phyloP scores from a whole-genome alignment of 2,113 vertebrate genomes.

The Colossoma macropomum region DNA sequence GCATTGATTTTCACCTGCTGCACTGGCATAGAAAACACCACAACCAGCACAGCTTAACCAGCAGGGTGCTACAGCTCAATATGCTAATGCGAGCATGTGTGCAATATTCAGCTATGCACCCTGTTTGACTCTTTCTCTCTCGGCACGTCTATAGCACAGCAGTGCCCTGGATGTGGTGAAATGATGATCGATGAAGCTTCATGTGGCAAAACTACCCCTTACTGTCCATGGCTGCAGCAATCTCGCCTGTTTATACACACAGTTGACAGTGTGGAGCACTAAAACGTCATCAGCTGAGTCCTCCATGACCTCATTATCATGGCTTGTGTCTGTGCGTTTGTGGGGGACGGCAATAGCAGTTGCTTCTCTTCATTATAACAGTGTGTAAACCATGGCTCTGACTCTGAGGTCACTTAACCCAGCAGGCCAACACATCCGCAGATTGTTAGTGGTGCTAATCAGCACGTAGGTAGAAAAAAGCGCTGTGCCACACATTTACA shows the following conservation, averaged over 20 bases:
- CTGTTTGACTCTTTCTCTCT: background rate
- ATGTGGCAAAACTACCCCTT: background rate
- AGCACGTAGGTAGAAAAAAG: background rate
- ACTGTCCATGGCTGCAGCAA: background rate
- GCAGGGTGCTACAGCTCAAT: slow-evolving; percentile 1
- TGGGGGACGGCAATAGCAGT: background rate
- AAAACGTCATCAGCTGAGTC: slow-evolving; percentile 37
- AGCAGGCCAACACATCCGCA: background rate
- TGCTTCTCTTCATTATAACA: slow-evolving; percentile 42
- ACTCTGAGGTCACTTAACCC: slow-evolving; percentile 47
- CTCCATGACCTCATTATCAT: slow-evolving; percentile 62
- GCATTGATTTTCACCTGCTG: slow-evolving; percentile 43
- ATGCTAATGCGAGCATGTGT: slow-evolving; percentile 12
- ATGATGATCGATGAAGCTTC: slow-evolving; percentile 29
- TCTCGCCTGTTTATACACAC: slow-evolving; percentile 24
- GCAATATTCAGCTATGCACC: slow-evolving; percentile 1
- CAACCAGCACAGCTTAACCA: background rate
- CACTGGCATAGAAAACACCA: slow-evolving; percentile 20
- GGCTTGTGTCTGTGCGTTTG: slow-evolving; percentile 27
- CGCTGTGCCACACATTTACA: background rate
- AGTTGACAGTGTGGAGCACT: background rate
- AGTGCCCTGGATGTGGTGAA: background rate
- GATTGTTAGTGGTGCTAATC: slow-evolving; percentile 39
- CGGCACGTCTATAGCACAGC: background rate
- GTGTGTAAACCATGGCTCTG: background rate